These are phyloP conservation scores for Perccottus glenii DNA, from an alignment of 2,113 vertebrate genomes.

Conservation along the genomic window DNA sequence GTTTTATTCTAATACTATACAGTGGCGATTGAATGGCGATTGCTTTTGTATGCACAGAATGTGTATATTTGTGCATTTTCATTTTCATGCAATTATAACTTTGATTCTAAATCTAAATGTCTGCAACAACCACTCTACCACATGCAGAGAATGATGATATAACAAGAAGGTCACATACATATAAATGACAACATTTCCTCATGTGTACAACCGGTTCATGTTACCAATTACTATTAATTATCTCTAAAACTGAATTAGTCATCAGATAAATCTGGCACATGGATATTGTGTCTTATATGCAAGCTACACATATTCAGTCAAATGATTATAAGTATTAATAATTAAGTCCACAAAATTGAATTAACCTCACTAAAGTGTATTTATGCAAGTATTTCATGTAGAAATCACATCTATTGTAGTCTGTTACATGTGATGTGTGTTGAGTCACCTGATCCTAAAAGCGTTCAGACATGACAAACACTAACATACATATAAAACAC, in stretches of 20 bases:
- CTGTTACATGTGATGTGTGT: not conserved
- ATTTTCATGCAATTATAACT: not conserved
- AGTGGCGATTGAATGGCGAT: too few species aligned
- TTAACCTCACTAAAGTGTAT: not conserved
- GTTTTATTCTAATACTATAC: not conserved
- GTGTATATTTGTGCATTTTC: too few species aligned
- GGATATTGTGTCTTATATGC: not conserved
- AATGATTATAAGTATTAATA: not conserved
- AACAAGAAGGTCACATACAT: not conserved
- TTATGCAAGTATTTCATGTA: not conserved
- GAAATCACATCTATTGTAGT: not conserved
- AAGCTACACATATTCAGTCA: not conserved
- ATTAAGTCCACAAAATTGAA: not conserved
- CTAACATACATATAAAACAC: conserved; percentile 50
- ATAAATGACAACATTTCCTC: conserved; percentile 1
- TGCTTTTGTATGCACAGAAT: too few species aligned
- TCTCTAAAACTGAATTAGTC: conserved; percentile 1
- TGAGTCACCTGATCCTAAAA: conserved; percentile 18
- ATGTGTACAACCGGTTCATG: conserved; percentile 1
- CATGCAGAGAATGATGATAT: not conserved
- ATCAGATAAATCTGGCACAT: not conserved
- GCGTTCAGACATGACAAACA: conserved; percentile 39
- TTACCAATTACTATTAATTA: not conserved
- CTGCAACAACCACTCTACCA: not conserved
- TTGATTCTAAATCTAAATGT: too few species aligned